Base-by-base conservation (phyloP, 2,797 vertebrate genomes). In the Gallinago solitaria region DNA sequence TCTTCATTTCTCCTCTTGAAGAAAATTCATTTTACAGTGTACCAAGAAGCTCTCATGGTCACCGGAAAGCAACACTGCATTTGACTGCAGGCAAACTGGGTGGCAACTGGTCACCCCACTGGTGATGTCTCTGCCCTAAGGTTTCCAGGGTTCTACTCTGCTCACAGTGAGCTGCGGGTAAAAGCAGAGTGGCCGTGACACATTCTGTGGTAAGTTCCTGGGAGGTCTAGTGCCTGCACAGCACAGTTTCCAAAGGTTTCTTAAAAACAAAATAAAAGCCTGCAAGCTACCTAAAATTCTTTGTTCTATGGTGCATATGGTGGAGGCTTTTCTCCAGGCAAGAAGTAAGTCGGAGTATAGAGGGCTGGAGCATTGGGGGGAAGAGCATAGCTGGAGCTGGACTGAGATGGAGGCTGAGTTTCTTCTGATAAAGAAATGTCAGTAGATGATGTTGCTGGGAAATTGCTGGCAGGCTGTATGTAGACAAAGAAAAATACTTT, bases 291-390 rank as follows among this genome's bases (percentile, higher is more conserved):
- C 45, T 87, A 25, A 91, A 90, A 76, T 37, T 54, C 13, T 56
- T 59, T n/a, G 17, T 18, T 71, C 97, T 99, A 99, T 47, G 98
- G 99, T 71, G 98, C 98, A 3, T 99, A 99, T 1, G 99, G 99
- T 20, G 99, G 99, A 39, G 99, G 99, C 88, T 99, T 99, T 97
- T 99, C 99, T 63, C 99, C 99, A 19, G 98, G 97, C 96, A 97
- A 84, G 86, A 98, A 97, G 89, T 97, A 98, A 53, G 98, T 87
- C 2, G 98, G 97, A 54, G 98, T 96, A 11, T 98, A 98, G 85
- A 98, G 97, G 7, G 97, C 95, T 1, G 99, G 98, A 50, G 98
- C 98, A 3, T 98, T 98, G 33, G 98, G 98, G 8, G 98, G 98
- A 74, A 98, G 96, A 96, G 98, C 98, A 51, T 97, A 98, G 91